Base-by-base conservation (phyloP, 1,140 invertebrate genomes). In the Hesperophylax magnus region DNA sequence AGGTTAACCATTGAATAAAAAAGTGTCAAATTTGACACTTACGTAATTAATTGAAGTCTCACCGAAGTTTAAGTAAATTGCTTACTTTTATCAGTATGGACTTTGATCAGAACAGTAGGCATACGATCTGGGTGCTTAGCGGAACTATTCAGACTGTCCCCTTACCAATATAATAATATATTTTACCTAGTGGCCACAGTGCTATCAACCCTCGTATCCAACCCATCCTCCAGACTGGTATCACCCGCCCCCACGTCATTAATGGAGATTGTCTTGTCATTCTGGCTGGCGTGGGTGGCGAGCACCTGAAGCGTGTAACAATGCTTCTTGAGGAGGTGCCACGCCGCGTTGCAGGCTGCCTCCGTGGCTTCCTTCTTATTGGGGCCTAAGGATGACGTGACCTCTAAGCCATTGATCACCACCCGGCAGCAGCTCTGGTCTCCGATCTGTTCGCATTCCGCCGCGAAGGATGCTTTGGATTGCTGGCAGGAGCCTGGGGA, bases 151-250 rank as follows among this genome's bases (percentile, higher is more conserved):
- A n/a, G n/a, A n/a, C n/a, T n/a, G 7, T 9, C 34, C 3, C 9
- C 34, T 4, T 39, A 39, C 5, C 5, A 7, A 39, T 18, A 11
- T 58, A 58, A 58, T 4, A 31, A 52, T n/a, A 71, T 15, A 58
- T 31, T 34, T 76, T 47, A 88, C 87, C 87, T 88, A 7, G 84
- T 81, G 67, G 88, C 88, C 7, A 88, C 86, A 54, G 84, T 85
- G 52, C 85, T 87, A 53, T 87, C 87, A 1, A 88, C 80, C 15
- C 81, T 81, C 84, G 86, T 39, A 82, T 85, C 79, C 15, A 84
- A 31, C 8, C 84, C 80, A 56, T 85, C 81, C 0, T 17, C 34
- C 56, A 72, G 53, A 67, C 39, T 31, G 7, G 11, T 77, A 24
- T 76, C 75, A 22, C 81, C 85, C 2, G n/a, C 78, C 0, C 85